Evolutionary conservation across 2,113 vertebrate species (phyloP).

Genomic region (Abramis brama): DNA sequence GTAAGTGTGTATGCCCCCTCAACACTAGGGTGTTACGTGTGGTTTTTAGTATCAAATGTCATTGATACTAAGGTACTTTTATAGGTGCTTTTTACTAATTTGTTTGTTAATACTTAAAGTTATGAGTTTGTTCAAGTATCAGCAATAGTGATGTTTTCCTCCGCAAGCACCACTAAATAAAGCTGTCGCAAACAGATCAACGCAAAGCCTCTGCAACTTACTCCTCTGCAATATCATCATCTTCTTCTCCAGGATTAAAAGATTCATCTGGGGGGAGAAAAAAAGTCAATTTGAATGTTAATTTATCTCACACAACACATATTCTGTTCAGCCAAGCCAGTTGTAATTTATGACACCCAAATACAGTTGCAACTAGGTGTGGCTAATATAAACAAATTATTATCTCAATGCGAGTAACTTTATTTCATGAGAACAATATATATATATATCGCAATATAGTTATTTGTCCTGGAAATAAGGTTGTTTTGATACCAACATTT

Average conservation of each 20-base stretch:
- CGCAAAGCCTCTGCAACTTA: slow-evolving; percentile 75
- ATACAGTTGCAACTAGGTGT: neutral
- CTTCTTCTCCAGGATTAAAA: slow-evolving; percentile 96
- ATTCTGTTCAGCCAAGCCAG: neutral
- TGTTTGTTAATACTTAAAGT: neutral
- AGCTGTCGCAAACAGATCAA: neutral
- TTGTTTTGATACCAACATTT: neutral
- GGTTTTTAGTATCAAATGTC: neutral
- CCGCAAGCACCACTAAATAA: neutral
- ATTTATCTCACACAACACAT: neutral
- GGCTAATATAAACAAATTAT: neutral
- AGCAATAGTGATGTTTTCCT: neutral
- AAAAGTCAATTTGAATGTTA: neutral
- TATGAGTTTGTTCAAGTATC: neutral
- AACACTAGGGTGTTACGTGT: neutral
- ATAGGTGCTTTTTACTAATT: no score
- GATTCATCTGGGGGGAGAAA: slow-evolving; percentile 84
- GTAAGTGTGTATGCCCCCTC: neutral
- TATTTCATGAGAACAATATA: neutral
- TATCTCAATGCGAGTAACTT: neutral
- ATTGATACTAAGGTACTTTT: neutral
- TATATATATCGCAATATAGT: neutral
- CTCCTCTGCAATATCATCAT: slow-evolving; percentile 97
- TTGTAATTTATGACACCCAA: neutral
- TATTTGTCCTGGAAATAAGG: neutral